phyloP scores from a whole-genome alignment of 2,797 vertebrate genomes.

The Thamnophis elegans region DNA sequence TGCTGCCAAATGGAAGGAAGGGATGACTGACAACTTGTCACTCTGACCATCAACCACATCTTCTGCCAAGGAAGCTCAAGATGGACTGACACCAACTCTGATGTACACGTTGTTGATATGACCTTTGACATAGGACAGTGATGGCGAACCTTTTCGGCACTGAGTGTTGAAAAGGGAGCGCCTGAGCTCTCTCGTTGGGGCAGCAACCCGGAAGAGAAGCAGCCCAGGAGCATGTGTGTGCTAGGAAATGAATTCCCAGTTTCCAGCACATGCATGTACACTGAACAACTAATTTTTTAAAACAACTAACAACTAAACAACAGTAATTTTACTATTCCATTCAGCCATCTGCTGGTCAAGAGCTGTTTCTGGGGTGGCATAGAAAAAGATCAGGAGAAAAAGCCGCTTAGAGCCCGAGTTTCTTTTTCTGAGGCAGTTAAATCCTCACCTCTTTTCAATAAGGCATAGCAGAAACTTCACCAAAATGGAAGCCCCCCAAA shows the following conservation, averaged over 20 bases:
- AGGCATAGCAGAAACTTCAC: constrained; percentile 24
- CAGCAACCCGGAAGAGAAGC: no score
- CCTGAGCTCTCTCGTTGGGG: no score
- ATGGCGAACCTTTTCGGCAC: no score
- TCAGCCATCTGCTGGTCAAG: constrained; percentile 53
- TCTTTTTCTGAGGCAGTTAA: constrained; percentile 44
- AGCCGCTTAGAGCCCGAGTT: constrained; percentile 44
- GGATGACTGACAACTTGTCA: neutral
- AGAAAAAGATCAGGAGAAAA: constrained; percentile 33
- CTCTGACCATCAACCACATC: neutral
- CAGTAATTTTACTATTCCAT: constrained; percentile 50
- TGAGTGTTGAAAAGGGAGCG: no score
- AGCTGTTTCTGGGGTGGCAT: constrained; percentile 54
- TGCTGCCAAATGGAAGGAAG: neutral
- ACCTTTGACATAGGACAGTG: neutral
- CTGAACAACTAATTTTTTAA: no score
- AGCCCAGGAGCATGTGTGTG: no score
- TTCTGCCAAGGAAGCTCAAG: neutral
- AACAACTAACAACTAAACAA: no score
- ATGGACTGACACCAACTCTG: neutral
- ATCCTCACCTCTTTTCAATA: constrained; percentile 36
- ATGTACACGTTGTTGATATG: neutral
- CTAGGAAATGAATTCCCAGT: no score
- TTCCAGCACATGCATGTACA: no score
- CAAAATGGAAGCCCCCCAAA: constrained; percentile 27